Conservation (phyloP, 2,888 invertebrate genomes). For the Chamaedrilus cognettii region DNA sequence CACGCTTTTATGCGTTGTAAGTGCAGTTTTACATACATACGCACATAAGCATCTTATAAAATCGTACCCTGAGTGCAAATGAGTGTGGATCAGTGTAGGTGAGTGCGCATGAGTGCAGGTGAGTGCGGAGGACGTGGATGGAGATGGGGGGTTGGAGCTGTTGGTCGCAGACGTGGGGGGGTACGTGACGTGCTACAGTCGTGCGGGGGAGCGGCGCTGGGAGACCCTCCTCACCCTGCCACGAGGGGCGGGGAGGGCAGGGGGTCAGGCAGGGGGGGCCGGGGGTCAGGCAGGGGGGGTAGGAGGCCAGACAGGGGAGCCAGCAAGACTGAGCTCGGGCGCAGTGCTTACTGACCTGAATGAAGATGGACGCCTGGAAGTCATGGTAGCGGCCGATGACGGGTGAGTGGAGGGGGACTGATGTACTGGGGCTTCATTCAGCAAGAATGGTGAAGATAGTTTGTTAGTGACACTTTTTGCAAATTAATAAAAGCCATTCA, state of each 20-base stretch:
- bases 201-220: slow-evolving; percentile 34
- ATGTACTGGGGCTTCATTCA: no score
- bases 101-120: no score
- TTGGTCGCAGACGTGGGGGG: slow-evolving; percentile 49
- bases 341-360: no score
- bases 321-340: no score
- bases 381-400: slow-evolving; percentile 47
- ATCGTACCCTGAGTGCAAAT: no score
- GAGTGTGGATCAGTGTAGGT: no score
- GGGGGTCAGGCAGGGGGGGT: neutral
- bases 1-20: no score
- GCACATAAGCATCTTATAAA: no score
- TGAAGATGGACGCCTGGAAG: slow-evolving; percentile 45
- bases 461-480: no score
- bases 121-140: slow-evolving; percentile 48
- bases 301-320: neutral
- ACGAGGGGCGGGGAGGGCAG: neutral
- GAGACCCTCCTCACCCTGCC: neutral
- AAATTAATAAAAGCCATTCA: no score
- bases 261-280: neutral
- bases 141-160: slow-evolving; percentile 46
- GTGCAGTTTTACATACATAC: no score
- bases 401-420: slow-evolving; percentile 35
- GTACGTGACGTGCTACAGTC: slow-evolving; percentile 45
- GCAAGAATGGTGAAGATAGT: no score